Conservation (phyloP, 2,113 vertebrate genomes). For the Phyllostomus discolor region DNA sequence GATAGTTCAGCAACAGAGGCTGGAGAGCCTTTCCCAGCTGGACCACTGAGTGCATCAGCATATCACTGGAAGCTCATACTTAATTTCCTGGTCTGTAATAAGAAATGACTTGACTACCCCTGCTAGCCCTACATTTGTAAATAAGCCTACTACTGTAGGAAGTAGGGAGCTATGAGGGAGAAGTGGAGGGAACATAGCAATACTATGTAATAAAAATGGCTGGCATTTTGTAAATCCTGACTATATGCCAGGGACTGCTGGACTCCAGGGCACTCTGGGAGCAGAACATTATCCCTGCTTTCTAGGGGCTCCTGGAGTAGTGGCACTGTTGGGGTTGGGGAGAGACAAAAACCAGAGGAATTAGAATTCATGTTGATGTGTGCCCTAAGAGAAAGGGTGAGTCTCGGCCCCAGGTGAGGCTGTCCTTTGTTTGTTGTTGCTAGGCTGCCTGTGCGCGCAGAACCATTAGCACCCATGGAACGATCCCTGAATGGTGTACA, state of each 20-base stretch:
- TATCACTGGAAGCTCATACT: neutral
- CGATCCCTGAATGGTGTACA: fast-evolving
- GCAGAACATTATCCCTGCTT: neutral
- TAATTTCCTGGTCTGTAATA: neutral
- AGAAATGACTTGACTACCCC: neutral
- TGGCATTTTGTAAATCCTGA: neutral
- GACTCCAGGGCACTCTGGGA: neutral
- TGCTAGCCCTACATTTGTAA: neutral
- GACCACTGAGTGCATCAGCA: neutral
- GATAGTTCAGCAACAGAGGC: neutral
- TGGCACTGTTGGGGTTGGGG: neutral
- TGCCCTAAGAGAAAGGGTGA: neutral
- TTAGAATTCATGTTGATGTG: neutral
- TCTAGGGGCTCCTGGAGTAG: neutral
- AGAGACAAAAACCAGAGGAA: neutral
- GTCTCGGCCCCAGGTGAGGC: neutral
- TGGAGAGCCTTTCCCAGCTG: neutral
- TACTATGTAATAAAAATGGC: neutral
- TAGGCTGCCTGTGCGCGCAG: neutral
- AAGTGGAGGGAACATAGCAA: neutral
- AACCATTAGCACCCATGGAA: neutral
- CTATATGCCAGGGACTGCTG: neutral
- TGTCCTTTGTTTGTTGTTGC: neutral
- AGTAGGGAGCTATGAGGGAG: neutral
- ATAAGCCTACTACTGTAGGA: neutral